A percentile compares a stretch with the other conserved stretches of the same genome.
Evolutionary conservation across 2,888 invertebrate genomes (phyloP).

Genomic region (Lasius platythorax): DNA sequence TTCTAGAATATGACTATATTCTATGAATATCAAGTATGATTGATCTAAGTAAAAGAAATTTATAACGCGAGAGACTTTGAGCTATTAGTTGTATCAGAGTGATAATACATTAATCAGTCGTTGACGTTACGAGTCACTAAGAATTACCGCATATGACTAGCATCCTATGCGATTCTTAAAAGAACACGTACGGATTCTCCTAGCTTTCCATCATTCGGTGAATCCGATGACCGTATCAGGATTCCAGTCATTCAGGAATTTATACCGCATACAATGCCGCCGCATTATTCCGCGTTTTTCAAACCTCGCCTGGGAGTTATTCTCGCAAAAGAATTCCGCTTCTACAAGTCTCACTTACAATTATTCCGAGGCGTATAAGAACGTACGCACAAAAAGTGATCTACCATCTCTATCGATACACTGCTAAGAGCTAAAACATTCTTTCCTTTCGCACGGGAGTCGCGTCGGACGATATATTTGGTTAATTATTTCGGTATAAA

Average conservation of each 20-base stretch:
- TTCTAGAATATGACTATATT: neutral
- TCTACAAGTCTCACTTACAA: conserved; percentile 48
- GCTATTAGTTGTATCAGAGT: conserved; percentile 30
- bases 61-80: conserved; percentile 14
- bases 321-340: conserved; percentile 34
- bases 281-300: conserved; percentile 66
- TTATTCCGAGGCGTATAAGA: conserved; percentile 34
- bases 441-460: neutral
- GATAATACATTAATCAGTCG: conserved; percentile 60
- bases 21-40: neutral
- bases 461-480: neutral
- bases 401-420: conserved; percentile 21
- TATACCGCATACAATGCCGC: conserved; percentile 69
- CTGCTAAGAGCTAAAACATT: neutral
- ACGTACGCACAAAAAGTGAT: conserved; percentile 14
- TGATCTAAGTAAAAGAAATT: neutral
- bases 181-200: conserved; percentile 56
- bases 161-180: conserved; percentile 47
- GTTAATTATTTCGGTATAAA: conserved; percentile 11
- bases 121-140: conserved; percentile 57
- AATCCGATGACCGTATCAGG: conserved; percentile 65
- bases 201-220: conserved; percentile 70
- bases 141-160: conserved; percentile 43
- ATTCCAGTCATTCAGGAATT: conserved; percentile 61
- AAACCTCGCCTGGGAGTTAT: conserved; percentile 27